These are phyloP conservation scores for Metridium senile DNA, from an alignment of 92 coral and sea anemone species.

Conservation along the genomic window DNA sequence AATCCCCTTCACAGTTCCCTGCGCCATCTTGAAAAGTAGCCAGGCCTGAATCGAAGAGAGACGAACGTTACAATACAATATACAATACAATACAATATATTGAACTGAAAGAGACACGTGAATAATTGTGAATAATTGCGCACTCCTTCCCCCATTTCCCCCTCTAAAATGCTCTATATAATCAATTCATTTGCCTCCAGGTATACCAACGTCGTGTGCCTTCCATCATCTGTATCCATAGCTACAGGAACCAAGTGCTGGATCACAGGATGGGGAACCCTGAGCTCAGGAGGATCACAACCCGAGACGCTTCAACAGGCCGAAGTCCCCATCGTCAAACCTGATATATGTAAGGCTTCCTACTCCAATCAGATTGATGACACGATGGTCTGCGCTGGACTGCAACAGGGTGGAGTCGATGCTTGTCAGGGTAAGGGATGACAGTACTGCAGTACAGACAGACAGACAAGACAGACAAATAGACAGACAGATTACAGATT, in stretches of 20 bases:
- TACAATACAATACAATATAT: no score
- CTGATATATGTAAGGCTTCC: background rate
- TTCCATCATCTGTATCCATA: background rate
- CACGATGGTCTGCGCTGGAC: conserved; percentile 39
- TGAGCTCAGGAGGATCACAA: conserved; percentile 21
- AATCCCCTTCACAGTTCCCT: no score
- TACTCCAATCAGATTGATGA: conserved; percentile 14
- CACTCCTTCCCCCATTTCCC: no score
- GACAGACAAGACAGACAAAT: no score
- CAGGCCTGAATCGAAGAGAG: no score
- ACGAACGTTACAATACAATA: no score
- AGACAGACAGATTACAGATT: no score
- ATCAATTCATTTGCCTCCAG: background rate
- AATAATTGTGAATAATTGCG: no score
- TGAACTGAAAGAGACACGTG: no score
- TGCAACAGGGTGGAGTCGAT: conserved; percentile 36
- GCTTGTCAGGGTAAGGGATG: conserved; percentile 34
- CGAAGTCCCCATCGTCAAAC: conserved; percentile 26
- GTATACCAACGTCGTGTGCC: conserved; percentile 28
- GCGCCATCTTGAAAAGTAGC: no score
- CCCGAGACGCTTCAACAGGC: conserved; percentile 37
- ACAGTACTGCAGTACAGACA: no score
- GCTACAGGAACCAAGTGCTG: conserved; percentile 18
- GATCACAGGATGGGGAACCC: conserved; percentile 44
- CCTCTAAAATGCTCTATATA: no score